Conservation (phyloP, 2,888 invertebrate species). For the Xestia sexstrigata region DNA sequence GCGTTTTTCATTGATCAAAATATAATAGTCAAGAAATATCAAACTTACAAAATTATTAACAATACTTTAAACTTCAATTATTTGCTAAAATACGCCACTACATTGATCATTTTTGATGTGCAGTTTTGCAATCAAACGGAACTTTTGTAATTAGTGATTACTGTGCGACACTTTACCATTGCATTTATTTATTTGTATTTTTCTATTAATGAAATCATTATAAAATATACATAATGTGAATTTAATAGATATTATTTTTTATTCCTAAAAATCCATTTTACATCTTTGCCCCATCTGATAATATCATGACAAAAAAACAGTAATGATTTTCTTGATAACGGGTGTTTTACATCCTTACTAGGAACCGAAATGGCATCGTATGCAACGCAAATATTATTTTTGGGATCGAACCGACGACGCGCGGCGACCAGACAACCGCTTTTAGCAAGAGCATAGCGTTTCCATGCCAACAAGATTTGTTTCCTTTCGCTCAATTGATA, state of each 20-base stretch:
- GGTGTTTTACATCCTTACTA: neutral
- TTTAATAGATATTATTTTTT: neutral
- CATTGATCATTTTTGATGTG: slow-evolving; percentile 7
- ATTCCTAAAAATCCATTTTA: neutral
- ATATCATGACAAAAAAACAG: neutral
- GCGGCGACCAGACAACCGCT: neutral
- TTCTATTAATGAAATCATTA: neutral
- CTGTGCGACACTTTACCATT: slow-evolving; percentile 7
- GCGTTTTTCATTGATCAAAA: neutral
- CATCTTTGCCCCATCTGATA: neutral
- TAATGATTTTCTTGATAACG: neutral
- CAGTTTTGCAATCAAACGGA: slow-evolving; percentile 7
- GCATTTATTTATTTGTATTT: slow-evolving; percentile 38
- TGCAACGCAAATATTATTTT: neutral
- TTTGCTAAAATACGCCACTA: slow-evolving; percentile 22
- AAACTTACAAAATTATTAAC: neutral
- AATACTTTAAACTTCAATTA: neutral
- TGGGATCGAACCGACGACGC: neutral
- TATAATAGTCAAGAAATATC: neutral
- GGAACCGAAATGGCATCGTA: neutral
- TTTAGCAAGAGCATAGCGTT: slow-evolving; percentile 1
- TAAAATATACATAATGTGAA: slow-evolving; percentile 32
- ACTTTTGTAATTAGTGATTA: slow-evolving; percentile 18
- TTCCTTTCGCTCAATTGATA: neutral
- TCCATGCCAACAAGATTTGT: neutral